phyloP scores from a whole-genome alignment of 1,140 invertebrate species.

The Lepeophtheirus salmonis region DNA sequence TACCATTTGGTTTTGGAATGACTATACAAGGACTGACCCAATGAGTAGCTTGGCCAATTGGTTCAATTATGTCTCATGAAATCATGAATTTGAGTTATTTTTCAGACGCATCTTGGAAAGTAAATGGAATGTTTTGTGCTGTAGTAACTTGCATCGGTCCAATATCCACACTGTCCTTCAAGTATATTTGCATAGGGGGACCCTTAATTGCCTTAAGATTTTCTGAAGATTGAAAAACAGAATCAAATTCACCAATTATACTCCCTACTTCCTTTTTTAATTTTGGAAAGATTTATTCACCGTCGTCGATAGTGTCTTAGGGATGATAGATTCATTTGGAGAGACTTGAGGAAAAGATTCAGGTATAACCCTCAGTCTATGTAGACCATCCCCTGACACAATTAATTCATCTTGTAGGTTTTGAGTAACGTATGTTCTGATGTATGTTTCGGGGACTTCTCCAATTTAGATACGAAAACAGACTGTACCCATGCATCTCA shows the following conservation, averaged over 20 bases:
- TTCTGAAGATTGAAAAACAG: no score
- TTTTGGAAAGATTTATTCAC: no score
- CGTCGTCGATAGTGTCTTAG: not conserved
- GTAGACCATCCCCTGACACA: not conserved
- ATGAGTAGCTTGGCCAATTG: not conserved
- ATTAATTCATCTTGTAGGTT: not conserved
- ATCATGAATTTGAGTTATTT: no score
- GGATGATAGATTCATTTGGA: not conserved
- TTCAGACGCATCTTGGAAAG: not conserved
- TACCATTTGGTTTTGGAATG: not conserved
- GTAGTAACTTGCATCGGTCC: not conserved
- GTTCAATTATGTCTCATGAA: no score
- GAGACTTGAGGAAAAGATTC: no score
- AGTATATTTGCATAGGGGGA: no score
- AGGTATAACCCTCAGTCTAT: not conserved
- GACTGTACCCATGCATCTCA: not conserved
- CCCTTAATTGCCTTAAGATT: no score
- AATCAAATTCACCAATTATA: no score
- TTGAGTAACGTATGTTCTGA: no score
- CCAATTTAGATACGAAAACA: no score
- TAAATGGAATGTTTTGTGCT: not conserved
- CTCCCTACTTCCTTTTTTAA: no score
- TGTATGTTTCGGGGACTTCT: no score
- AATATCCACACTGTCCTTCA: not conserved
- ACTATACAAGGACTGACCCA: not conserved